phyloP scores from a whole-genome alignment of 2,797 vertebrate genomes.

The Myotis planiceps region DNA sequence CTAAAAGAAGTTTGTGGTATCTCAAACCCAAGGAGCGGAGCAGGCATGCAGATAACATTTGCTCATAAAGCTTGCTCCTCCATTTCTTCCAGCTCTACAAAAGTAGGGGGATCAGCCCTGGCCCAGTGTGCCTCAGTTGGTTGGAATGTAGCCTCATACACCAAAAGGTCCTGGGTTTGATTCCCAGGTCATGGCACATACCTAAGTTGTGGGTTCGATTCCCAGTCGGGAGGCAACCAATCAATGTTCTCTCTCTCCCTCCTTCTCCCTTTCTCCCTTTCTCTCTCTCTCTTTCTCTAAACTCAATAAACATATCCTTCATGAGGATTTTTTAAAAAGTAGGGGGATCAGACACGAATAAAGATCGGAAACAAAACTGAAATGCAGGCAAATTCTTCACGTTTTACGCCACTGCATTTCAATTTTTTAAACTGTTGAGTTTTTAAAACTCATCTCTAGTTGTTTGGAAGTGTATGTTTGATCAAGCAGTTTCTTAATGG shows the following conservation, averaged over 20 bases:
- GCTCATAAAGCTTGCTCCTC: neutral
- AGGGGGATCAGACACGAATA: neutral
- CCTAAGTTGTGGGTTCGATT: neutral
- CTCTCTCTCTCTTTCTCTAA: neutral
- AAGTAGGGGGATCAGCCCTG: neutral
- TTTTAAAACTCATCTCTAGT: constrained; percentile 16
- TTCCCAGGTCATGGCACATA: neutral
- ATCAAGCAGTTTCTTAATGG: constrained; percentile 10
- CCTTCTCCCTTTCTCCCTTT: neutral
- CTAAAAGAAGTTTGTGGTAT: neutral
- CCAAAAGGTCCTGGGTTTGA: neutral
- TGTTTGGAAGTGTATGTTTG: neutral
- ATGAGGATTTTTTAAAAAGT: neutral
- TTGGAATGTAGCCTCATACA: neutral
- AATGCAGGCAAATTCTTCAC: neutral
- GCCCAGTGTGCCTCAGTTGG: neutral
- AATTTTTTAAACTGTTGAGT: neutral
- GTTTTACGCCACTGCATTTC: neutral
- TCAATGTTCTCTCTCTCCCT: neutral
- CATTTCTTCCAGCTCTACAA: neutral
- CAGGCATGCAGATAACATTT: neutral
- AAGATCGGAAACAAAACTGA: neutral
- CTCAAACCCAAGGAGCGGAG: neutral
- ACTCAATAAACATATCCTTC: neutral
- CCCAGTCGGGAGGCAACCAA: neutral